These are phyloP conservation scores for Ceratothoa steindachneri DNA, from an alignment of 2,888 invertebrate genomes.

Conservation along the genomic window DNA sequence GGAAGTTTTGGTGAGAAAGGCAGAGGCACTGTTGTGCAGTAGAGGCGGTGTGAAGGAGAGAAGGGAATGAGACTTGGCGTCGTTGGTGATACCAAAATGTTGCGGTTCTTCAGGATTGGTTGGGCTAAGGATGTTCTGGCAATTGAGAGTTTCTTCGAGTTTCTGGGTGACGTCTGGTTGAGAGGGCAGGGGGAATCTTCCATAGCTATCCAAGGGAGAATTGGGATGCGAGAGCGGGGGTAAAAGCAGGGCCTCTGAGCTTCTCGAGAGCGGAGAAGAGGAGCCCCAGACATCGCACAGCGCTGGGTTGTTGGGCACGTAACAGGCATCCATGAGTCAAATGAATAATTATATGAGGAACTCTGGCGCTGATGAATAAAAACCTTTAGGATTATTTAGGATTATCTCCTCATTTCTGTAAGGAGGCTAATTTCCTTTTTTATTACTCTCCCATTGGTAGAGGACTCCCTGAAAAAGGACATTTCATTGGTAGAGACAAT, in stretches of 20 bases:
- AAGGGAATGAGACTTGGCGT: neutral
- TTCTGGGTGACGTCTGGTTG: neutral
- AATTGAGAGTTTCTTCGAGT: neutral
- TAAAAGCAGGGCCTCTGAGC: neutral
- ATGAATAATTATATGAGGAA: neutral
- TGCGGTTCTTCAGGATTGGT: neutral
- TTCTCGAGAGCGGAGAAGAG: neutral
- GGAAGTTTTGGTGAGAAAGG: neutral
- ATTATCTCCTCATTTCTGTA: neutral
- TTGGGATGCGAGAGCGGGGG: neutral
- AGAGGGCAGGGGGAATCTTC: neutral
- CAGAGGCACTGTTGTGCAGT: neutral
- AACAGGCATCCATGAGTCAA: constrained; percentile 33
- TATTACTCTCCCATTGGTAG: neutral
- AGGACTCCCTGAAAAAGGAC: neutral
- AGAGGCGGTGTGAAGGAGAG: neutral
- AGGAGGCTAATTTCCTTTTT: neutral
- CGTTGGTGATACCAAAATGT: neutral
- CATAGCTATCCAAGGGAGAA: neutral
- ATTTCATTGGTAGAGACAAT: constrained; percentile 7
- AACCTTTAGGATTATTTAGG: neutral
- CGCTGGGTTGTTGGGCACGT: constrained; percentile 38
- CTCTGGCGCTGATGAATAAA: neutral
- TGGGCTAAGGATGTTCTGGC: neutral
- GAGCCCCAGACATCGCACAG: constrained; percentile 20